Base-by-base conservation (phyloP, 2,113 vertebrate genomes). In the Bungarus multicinctus region DNA sequence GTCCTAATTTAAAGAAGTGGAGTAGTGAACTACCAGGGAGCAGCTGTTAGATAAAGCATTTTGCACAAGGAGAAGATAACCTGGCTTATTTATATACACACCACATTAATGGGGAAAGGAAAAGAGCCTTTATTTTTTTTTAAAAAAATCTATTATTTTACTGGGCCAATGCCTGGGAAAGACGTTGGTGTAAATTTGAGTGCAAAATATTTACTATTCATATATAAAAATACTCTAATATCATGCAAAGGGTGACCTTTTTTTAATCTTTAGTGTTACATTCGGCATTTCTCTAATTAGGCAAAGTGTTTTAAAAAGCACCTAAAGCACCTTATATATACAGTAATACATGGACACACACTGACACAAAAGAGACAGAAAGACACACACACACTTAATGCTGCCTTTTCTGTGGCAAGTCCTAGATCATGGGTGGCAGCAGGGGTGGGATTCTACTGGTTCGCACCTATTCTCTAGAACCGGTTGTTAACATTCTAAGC, bases 61-160 rank as follows among this genome's bases (percentile, higher is more conserved):
- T 97, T 96, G 97, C 96, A 96, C 95, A 96, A 86, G 96, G 93
- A 97, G 97, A 97, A 97, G 97, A 98, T 98, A 98, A 98, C 97
- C 94, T 97, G 95, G 95, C 94, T 98, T 98, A 98, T 98, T 98
- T 98, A 98, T 98, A 98, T 95, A 98, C 93, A 98, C 96, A 98
- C 96, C 97, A 95, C 96, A 95, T 97, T 97, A 98, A 97, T 95
- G 95, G 95, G 95, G 94, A 58, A 57, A 96, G 90, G 87, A 57
- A 96, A 95, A 96, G 96, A 96, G 94, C 90, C 93, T 95, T 81
- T 81, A 43, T 81, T 81, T 47, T 47, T 47, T 47, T 47, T 74
- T 7, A 34, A 39, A 94, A 94, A 85, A 97, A 92, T 96, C 94
- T 94, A 96, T 97, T 96, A 97, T 98, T 97, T 97, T 95, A 94